A percentile compares a stretch with the other conserved stretches of the same genome.
Evolutionary conservation across 2,797 vertebrate genomes (phyloP).

Genomic region (Sarcoramphus papa): DNA sequence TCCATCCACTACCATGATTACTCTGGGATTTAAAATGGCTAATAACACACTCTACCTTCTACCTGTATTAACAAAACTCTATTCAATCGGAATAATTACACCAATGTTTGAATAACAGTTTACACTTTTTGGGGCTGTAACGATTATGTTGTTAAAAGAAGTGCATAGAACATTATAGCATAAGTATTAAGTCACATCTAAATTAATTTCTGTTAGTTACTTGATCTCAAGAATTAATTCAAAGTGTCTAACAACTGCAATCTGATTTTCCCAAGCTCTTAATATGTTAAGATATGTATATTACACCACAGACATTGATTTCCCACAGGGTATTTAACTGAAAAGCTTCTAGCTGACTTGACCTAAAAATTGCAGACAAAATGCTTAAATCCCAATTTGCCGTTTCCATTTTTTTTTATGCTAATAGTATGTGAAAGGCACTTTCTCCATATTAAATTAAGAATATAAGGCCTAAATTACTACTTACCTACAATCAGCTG

Average conservation of each 20-base stretch:
- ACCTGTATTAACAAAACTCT: not conserved
- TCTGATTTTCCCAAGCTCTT: not conserved
- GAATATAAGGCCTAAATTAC: not conserved
- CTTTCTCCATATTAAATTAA: not conserved
- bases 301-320: not conserved
- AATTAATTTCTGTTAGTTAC: not conserved
- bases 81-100: not conserved
- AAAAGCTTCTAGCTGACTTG: conserved; percentile 2
- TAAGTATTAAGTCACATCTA: not conserved
- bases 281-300: not conserved
- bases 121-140: not conserved
- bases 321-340: not conserved
- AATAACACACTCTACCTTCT: not conserved
- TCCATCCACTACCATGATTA: not conserved
- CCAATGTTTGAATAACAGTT: not conserved
- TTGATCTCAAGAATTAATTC: not conserved
- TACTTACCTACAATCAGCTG: not conserved
- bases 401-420: not conserved
- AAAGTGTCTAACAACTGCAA: not conserved
- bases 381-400: not conserved
- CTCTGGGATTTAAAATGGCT: not conserved
- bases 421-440: not conserved
- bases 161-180: not conserved
- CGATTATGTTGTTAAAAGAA: not conserved
- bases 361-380: conserved; percentile 36